Evolutionary conservation across 2,797 vertebrate species (phyloP).

Genomic region (Syncerus caffer): DNA sequence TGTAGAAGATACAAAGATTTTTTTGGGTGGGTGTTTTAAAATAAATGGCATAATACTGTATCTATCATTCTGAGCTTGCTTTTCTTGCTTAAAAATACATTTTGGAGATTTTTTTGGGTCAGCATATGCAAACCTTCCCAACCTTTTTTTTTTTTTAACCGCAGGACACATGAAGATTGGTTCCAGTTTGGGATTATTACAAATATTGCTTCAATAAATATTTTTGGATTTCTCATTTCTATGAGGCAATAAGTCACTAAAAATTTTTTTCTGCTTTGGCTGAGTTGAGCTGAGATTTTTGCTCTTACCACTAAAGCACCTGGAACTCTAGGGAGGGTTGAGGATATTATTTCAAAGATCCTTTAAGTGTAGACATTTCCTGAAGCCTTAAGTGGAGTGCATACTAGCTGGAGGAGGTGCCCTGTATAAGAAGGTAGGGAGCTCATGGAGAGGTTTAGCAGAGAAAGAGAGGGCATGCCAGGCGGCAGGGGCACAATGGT

Average conservation of each 20-base stretch:
- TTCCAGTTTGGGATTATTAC: background rate
- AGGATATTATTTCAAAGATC: background rate
- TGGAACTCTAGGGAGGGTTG: background rate
- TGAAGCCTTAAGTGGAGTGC: background rate
- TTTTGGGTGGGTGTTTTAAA: background rate
- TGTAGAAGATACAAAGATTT: background rate
- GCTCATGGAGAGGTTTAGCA: background rate
- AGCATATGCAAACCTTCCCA: background rate
- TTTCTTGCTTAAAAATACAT: background rate
- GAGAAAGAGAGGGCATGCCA: background rate
- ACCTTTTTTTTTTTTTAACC: background rate
- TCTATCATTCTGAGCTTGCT: background rate
- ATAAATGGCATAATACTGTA: background rate
- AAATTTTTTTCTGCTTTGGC: background rate
- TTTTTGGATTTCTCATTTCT: background rate
- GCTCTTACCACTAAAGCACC: background rate
- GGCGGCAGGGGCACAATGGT: background rate
- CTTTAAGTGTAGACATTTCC: background rate
- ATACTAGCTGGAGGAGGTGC: fast-evolving
- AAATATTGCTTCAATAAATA: background rate
- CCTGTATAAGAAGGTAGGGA: background rate
- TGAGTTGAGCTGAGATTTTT: background rate
- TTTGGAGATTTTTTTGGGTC: background rate
- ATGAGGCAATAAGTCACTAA: background rate
- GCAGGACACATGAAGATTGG: background rate